Percentiles rank a stretch among this genome's conserved stretches.
Conservation (phyloP, 2,888 invertebrate genomes). For the Netelia melanura region DNA sequence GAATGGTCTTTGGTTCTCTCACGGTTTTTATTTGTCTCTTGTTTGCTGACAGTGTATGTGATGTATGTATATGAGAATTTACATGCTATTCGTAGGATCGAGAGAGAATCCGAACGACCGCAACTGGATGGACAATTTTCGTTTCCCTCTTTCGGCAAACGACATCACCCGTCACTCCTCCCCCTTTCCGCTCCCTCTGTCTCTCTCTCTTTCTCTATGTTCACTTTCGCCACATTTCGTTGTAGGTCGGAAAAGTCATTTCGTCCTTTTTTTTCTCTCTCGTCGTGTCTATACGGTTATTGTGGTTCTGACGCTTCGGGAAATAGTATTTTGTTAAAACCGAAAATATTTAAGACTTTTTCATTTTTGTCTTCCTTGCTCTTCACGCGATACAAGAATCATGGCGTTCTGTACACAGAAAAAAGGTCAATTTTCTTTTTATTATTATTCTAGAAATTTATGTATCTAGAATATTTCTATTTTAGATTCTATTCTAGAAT, state of each 20-base stretch:
- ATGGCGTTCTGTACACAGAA: too few species aligned
- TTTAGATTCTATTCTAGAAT: too few species aligned
- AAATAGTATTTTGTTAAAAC: too few species aligned
- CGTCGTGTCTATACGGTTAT: background rate
- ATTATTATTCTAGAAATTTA: too few species aligned
- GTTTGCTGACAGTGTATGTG: constrained; percentile 18
- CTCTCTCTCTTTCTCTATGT: constrained; percentile 8
- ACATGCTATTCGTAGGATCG: constrained; percentile 35
- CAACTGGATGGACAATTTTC: constrained; percentile 63
- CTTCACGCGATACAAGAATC: too few species aligned
- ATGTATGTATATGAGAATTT: background rate
- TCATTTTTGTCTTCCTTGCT: too few species aligned
- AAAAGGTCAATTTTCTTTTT: too few species aligned
- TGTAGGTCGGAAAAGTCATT: constrained; percentile 23
- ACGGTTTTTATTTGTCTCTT: constrained; percentile 19
- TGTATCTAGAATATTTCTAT: too few species aligned
- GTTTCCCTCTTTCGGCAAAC: constrained; percentile 46
- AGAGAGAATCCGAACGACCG: constrained; percentile 44
- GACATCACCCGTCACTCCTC: constrained; percentile 29
- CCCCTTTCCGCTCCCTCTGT: constrained; percentile 10
- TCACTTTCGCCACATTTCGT: constrained; percentile 27
- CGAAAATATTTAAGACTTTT: too few species aligned
- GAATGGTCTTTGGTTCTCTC: constrained; percentile 36
- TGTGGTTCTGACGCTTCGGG: too few species aligned
- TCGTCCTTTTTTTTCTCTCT: constrained; percentile 7